Base-by-base conservation (phyloP, 2,888 invertebrate species). In the Metalampra italica region DNA sequence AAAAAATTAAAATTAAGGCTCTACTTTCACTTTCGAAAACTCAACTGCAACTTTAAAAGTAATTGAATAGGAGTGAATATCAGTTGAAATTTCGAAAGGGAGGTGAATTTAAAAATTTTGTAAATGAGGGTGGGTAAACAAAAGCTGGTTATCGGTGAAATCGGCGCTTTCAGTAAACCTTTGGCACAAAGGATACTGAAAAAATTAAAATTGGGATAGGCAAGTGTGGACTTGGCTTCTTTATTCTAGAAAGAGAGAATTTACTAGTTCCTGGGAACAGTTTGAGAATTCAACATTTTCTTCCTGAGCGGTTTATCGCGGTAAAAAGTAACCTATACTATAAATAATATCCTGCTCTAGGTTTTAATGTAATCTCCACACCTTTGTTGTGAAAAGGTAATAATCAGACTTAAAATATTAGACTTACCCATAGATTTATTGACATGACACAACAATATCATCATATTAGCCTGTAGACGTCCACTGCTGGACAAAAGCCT, bases 41-140 rank as follows among this genome's bases (percentile, higher is more conserved):
- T 1, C n/a, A n/a, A 11, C 7, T n/a, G n/a, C 5, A 36, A n/a
- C 36, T 5, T 36, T 36, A 36, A 36, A 11, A 7, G 11, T 7
- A 36, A 8, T 2, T 0, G 4, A 7, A 22, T 53, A 57, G 41
- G 40, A 47, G 43, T 41, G 29, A 29, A 30, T 46, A 42, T 55
- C 7, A 43, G 32, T 32, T 46, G 34, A 4, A 30, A n/a, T 39
- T 46, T 37, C 9, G 13, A 45, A 46, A 15, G 34, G 42, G 44
- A 39, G 58, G 39, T 39, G 62, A 56, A 62, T 59, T 58, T 22
- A 57, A 53, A n/a, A 36, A 11, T 8, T 4, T 37, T 38, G 38
- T 13, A 15, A 9, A 8, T 39, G 39, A 56, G n/a, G 56, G 50
- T 59, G 56, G 52, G 59, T 60, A 63, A 68, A 68, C 65, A 62